Evolutionary conservation across 2,797 vertebrate genomes (phyloP).

Genomic region (Etheostoma nigrum): DNA sequence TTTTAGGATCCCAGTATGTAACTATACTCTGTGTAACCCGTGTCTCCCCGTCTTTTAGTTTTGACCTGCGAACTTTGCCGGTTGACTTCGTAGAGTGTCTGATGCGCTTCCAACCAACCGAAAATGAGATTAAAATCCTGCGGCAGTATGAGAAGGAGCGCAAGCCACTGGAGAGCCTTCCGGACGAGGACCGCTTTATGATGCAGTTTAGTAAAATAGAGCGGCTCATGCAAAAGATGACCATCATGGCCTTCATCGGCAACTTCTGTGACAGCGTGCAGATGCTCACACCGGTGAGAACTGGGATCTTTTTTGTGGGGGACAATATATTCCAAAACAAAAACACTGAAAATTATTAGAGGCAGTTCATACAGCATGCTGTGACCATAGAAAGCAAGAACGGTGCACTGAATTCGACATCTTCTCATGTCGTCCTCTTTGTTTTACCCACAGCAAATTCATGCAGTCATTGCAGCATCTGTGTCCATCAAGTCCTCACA

Average conservation of each 20-base stretch:
- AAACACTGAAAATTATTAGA: background rate
- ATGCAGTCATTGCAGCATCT: slow-evolving; percentile 96
- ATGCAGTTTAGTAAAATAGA: slow-evolving; percentile 98
- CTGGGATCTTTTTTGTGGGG: background rate
- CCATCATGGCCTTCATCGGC: slow-evolving; percentile 97
- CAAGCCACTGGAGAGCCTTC: slow-evolving; percentile 93
- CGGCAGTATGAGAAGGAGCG: slow-evolving; percentile 96
- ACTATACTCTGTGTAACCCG: background rate
- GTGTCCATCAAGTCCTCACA: slow-evolving; percentile 99
- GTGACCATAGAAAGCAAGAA: background rate
- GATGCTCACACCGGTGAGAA: slow-evolving; percentile 95
- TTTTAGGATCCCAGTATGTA: background rate
- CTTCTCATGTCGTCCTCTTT: background rate
- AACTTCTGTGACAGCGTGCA: slow-evolving; percentile 95
- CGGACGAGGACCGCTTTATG: slow-evolving; percentile 98
- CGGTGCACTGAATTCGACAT: background rate
- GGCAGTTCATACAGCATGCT: background rate
- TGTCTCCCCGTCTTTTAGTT: slow-evolving; percentile 75
- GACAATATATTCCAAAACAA: no score
- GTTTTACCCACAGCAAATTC: slow-evolving; percentile 90
- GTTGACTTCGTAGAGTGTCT: slow-evolving; percentile 98
- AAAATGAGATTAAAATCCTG: slow-evolving; percentile 92
- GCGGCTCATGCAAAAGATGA: slow-evolving; percentile 98
- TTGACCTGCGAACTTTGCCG: slow-evolving; percentile 93
- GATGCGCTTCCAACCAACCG: slow-evolving; percentile 96